Base-by-base conservation (phyloP, 2,113 vertebrate species). In the Micromys minutus region DNA sequence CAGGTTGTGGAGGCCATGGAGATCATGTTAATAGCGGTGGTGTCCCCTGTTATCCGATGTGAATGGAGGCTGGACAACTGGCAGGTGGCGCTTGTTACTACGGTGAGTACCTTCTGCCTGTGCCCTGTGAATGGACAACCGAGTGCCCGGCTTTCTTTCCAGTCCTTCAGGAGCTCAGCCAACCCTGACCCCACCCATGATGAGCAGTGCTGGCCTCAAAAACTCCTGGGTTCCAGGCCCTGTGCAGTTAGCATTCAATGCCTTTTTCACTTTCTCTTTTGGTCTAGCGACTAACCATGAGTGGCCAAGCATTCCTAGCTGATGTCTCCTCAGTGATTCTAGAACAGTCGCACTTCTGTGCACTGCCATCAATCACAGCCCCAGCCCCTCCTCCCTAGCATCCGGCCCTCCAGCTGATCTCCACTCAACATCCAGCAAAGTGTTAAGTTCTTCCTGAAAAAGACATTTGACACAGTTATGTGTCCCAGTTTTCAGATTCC, bases 1-100 rank as follows among this genome's bases (percentile, higher is more conserved):
- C 79, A 99, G 99, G 99, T 99, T 7, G 98, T 98, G 0, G 99
- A 99, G 97, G 99, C 99, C 12, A 99, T 99, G 99, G 99, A 99
- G 98, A 99, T 99, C 98, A 99, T 99, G 99, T 95, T 99, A 21
- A 97, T 99, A 72, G 99, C 99, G 0, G 99, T 99, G 0, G 99
- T 99, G 67, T 99, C 99, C 71, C 99, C 99, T 1, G 98, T 99
- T 97, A 99, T 98, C 96, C 97, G 97, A 55, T 99, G 99, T 0
- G 99, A 99, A 96, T 99, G 99, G 99, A 99, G 87, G 61, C 99
- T 99, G 93, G 97, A 99, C 12, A 99, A 99, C 89, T 99, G 99
- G 99, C 99, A 99, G 98, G 99, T 99, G 94, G 99, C 99, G 0
- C 97, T 99, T 11, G 99, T 99, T 89, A 99, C 99, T 96, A 99